phyloP scores from a whole-genome alignment of 2,888 invertebrate genomes.

The Yponomeuta cagnagella region DNA sequence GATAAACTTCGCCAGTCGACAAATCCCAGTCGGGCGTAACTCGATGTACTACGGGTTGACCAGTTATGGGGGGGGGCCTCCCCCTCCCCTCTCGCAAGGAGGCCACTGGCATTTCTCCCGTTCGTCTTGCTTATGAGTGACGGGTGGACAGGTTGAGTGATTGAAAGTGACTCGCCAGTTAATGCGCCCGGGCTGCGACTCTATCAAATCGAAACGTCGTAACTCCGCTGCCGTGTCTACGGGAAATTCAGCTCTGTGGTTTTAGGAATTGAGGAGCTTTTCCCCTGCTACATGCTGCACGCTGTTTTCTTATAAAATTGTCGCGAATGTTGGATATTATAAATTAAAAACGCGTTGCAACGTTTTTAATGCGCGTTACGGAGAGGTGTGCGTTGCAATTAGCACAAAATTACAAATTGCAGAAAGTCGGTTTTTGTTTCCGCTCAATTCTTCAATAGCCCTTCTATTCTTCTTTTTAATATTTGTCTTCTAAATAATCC shows the following conservation, averaged over 20 bases:
- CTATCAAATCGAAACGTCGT: constrained; percentile 32
- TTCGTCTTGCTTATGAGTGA: constrained; percentile 75
- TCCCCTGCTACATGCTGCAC: neutral
- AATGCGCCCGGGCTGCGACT: constrained; percentile 63
- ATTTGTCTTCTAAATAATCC: no score
- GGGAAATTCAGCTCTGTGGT: constrained; percentile 39
- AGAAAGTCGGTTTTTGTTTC: neutral
- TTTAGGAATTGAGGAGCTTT: constrained; percentile 9
- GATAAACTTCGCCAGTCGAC: constrained; percentile 68
- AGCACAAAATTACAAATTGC: constrained; percentile 28
- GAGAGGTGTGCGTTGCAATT: constrained; percentile 54
- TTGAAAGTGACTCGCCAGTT: constrained; percentile 74
- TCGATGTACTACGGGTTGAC: constrained; percentile 36
- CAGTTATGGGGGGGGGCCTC: constrained; percentile 30
- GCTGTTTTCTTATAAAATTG: constrained; percentile 14
- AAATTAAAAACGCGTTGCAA: constrained; percentile 64
- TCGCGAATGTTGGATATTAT: constrained; percentile 36
- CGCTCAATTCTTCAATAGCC: neutral
- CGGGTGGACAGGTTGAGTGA: constrained; percentile 73
- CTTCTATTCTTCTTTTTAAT: neutral
- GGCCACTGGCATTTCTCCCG: constrained; percentile 64
- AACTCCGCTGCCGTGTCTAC: constrained; percentile 32
- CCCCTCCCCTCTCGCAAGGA: constrained; percentile 37
- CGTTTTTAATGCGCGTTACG: constrained; percentile 51
- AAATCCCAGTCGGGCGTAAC: constrained; percentile 59